These are phyloP conservation scores for Centropyge bicolor DNA, from an alignment of 2,797 vertebrate genomes.

Conservation along the genomic window DNA sequence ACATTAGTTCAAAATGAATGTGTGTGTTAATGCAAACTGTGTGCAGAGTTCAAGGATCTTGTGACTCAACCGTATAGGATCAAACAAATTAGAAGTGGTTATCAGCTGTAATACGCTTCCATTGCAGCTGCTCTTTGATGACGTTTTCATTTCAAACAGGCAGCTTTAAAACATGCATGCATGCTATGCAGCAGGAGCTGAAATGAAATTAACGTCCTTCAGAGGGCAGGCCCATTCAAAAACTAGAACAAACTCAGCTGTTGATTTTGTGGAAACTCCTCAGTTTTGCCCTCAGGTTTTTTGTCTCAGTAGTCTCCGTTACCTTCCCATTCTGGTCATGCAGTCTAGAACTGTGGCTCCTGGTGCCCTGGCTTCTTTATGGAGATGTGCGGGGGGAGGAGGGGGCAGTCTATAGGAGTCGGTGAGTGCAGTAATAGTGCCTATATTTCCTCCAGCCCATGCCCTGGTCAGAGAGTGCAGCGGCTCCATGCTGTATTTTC, in stretches of 20 bases:
- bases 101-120: slow-evolving; percentile 17
- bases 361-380: slow-evolving; percentile 51
- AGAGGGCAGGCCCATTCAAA: slow-evolving; percentile 5
- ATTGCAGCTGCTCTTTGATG: slow-evolving; percentile 6
- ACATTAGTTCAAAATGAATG: background rate
- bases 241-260: slow-evolving; percentile 29
- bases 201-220: background rate
- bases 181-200: background rate
- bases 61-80: background rate
- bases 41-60: slow-evolving; percentile 3
- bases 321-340: slow-evolving; percentile 40
- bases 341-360: slow-evolving; percentile 42
- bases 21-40: background rate
- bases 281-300: slow-evolving; percentile 11
- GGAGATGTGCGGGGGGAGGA: background rate
- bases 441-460: slow-evolving; percentile 67
- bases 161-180: background rate
- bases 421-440: slow-evolving; percentile 51
- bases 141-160: slow-evolving; percentile 1
- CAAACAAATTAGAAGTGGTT: slow-evolving; percentile 10
- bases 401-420: slow-evolving; percentile 62
- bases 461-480: slow-evolving; percentile 70
- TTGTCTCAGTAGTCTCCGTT: slow-evolving; percentile 16
- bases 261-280: slow-evolving; percentile 35
- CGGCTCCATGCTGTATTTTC: slow-evolving; percentile 66